A percentile compares a stretch with the other conserved stretches of the same genome.
These are phyloP conservation scores for Lutjanus campechanus DNA, from an alignment of 2,797 vertebrate species.

Conservation along the genomic window DNA sequence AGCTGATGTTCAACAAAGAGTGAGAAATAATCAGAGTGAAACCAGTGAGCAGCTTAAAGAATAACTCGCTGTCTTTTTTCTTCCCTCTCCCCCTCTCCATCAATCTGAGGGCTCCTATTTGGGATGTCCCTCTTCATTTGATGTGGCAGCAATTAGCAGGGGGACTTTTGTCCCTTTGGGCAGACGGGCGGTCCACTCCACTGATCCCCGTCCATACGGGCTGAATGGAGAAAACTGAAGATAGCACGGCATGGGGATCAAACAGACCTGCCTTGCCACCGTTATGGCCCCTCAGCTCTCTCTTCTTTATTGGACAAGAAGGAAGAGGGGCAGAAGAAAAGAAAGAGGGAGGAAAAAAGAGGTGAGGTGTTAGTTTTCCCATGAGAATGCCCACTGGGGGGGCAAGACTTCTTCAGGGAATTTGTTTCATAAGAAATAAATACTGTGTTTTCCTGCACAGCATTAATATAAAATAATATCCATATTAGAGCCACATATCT, in stretches of 20 bases:
- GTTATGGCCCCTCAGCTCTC: conserved; percentile 69
- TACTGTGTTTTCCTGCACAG: not conserved
- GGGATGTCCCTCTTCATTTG: conserved; percentile 89
- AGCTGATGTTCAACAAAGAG: conserved; percentile 45
- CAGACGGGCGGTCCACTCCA: conserved; percentile 88
- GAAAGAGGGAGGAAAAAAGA: conserved; percentile 56
- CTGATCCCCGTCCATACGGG: conserved; percentile 88
- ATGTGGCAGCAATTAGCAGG: conserved; percentile 93
- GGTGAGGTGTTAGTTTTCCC: conserved; percentile 89
- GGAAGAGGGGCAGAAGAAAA: conserved; percentile 58
- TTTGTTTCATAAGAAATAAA: conserved; percentile 12
- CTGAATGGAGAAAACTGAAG: conserved; percentile 82
- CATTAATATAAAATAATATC: too few species aligned
- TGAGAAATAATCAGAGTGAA: conserved; percentile 48
- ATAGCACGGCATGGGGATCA: conserved; percentile 86
- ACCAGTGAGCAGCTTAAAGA: conserved; percentile 71
- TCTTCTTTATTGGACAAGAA: conserved; percentile 74
- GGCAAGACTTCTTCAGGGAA: conserved; percentile 15
- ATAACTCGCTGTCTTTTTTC: conserved; percentile 73
- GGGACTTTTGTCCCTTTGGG: conserved; percentile 87
- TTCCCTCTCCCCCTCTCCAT: conserved; percentile 73
- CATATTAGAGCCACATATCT: not conserved
- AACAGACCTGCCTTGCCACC: conserved; percentile 81
- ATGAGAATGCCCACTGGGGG: conserved; percentile 84
- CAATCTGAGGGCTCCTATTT: conserved; percentile 85